Base-by-base conservation (phyloP, 2,888 invertebrate species). In the Trisateles emortualis region DNA sequence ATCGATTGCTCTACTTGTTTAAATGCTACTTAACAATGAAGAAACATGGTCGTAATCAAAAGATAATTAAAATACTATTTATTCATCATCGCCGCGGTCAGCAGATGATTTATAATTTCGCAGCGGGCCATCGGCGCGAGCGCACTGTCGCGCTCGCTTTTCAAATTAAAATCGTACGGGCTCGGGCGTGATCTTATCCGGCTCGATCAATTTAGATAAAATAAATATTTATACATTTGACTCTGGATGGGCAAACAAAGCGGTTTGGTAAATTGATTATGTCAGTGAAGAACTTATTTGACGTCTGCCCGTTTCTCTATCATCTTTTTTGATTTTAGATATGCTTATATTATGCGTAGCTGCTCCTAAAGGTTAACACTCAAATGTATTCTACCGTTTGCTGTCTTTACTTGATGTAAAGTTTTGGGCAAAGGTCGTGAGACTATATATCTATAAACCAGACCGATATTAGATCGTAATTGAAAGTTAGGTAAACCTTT, bases 141-240 rank as follows among this genome's bases (percentile, higher is more conserved):
- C 82, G 86, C 87, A 82, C 84, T 87, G 87, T 89, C 91, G 88
- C 87, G 86, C 79, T 76, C 83, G 82, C 85, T 87, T 88, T 87
- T 87, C 85, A 87, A 92, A 90, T 91, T 92, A 91, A 92, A 92
- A 87, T 84, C 83, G 81, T 89, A 87, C 86, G 83, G 79, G 79
- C 81, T 80, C 83, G 78, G 83, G 86, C 83, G 88, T 84, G 92
- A 92, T 92, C 90, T 91, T 91, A 92, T 92, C 91, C 88, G 76
- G 64, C 78, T 88, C 87, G 92, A 92, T 92, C 92, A 88, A 92
- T 92, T 92, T 92, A 92, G 92, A 92, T 92, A 92, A 92, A 92
- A 91, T 90, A 92, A 92, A 92, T 92, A 92, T 92, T 92, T 92
- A 92, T 92, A 91, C 88, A 88, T 86, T 86, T 83, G 83, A 82